Evolutionary conservation across 2,888 invertebrate genomes (phyloP).

Genomic region (Schizotus pectinicornis): DNA sequence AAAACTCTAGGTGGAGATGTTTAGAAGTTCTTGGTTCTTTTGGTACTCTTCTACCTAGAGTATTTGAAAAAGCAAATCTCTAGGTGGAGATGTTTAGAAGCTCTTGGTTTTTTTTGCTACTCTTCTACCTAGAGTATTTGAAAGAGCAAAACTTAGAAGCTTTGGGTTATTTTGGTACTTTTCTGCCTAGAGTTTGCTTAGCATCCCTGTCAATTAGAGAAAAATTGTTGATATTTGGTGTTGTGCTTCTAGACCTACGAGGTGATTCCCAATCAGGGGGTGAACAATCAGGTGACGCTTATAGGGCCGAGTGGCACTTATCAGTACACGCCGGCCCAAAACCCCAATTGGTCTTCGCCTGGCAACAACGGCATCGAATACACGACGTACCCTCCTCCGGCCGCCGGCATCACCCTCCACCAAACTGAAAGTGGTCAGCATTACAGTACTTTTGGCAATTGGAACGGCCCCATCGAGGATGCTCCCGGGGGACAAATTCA

Average conservation of each 20-base stretch:
- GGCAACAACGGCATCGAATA: slow-evolving; percentile 14
- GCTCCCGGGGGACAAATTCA: slow-evolving; percentile 51
- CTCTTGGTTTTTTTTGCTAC: no score
- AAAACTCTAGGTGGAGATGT: no score
- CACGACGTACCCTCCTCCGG: slow-evolving; percentile 1
- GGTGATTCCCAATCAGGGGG: slow-evolving; percentile 30
- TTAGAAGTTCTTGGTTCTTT: no score
- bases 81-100: no score
- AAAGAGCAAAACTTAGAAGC: no score
- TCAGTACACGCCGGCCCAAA: slow-evolving; percentile 32
- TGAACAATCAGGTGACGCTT: slow-evolving; percentile 64
- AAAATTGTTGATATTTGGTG: not conserved
- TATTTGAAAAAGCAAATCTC: no score
- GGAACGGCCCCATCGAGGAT: slow-evolving; percentile 31
- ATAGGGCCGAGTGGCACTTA: slow-evolving; percentile 59
- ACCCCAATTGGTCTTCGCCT: slow-evolving; percentile 18
- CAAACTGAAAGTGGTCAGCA: slow-evolving; percentile 35
- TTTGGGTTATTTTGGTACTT: no score
- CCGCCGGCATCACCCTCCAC: slow-evolving; percentile 29
- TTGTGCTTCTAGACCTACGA: slow-evolving; percentile 36
- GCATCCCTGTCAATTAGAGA: no score
- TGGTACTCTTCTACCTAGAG: no score
- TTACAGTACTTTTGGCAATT: slow-evolving; percentile 21
- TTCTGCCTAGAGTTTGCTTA: no score
- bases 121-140: no score